Evolutionary conservation across 2,113 vertebrate species (phyloP), one percentile per base, ranked within the genome.

Genomic region (Motacilla tschutschensis): DNA sequence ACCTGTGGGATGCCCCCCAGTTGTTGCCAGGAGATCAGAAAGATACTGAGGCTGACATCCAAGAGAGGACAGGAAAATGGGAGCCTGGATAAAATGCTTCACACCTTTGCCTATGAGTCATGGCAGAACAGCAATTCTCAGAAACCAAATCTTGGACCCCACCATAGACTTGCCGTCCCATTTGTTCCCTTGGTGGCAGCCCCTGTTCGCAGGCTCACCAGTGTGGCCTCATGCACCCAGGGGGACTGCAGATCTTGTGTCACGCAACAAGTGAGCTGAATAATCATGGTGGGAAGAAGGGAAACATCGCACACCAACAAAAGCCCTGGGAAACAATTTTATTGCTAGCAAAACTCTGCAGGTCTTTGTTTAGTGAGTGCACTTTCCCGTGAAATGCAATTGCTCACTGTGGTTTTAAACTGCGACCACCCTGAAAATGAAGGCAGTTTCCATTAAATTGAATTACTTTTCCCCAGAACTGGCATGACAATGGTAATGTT

Each of bases 351-450:
- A 81, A 95, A 73, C 2, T 5, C 72, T 67, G 43, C 2, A 0
- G 58, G 65, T 79, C 77, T 81, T 88, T 55, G 36, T 40, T 82
- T 62, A 65, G 53, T 24, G 67, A 87, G 76, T 48, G 67, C 47
- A 65, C 43, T 64, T 64, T 90, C 36, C 86, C 17, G 0, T 87
- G 85, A 88, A 92, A 86, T 77, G 67, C 71, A 91, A 87, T 87
- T 92, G 73, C 69, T 92, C 53, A 24, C 82, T 72, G 79, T 40
- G 63, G 57, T 84, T 87, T 90, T 91, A 88, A 95, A 90, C 67
- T 2, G 2, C 71, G 76, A 71, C 69, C 89, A 90, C 85, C 76
- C 70, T 40, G 59, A 87, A 87, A 87, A 64, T 16, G 25, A 91
- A 94, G 60, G 64, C 77, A 75, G 40, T 43, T 94, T 85, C 69